Conservation (phyloP, 2,888 invertebrate genomes). For the Phengaris alcon region DNA sequence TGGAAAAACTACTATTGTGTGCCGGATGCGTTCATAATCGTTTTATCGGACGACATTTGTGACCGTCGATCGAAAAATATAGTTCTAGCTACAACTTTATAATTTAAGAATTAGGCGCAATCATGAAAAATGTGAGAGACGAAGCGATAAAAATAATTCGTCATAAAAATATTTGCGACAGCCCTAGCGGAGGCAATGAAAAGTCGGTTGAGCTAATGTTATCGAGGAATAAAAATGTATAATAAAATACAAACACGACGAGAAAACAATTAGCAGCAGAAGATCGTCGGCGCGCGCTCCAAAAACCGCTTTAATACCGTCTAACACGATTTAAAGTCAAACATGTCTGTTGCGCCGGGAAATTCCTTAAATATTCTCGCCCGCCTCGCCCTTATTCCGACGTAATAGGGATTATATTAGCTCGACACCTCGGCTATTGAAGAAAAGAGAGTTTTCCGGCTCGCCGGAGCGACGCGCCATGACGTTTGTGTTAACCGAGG, state of each 20-base stretch:
- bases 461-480: constrained; percentile 65
- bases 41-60: constrained; percentile 4
- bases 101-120: constrained; percentile 9
- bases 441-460: constrained; percentile 79
- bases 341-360: constrained; percentile 50
- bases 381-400: constrained; percentile 47
- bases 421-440: constrained; percentile 58
- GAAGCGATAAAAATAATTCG: no score
- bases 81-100: constrained; percentile 24
- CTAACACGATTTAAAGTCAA: constrained; percentile 51
- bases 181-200: constrained; percentile 76
- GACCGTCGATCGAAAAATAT: constrained; percentile 10
- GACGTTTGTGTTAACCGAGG: constrained; percentile 78
- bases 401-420: constrained; percentile 49
- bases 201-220: constrained; percentile 80
- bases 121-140: not conserved
- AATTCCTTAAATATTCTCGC: constrained; percentile 72
- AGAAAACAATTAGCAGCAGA: constrained; percentile 77
- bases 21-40: constrained; percentile 25
- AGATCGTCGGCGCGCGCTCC: constrained; percentile 55
- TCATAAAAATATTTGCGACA: constrained; percentile 50
- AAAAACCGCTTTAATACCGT: constrained; percentile 41
- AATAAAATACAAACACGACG: constrained; percentile 79
- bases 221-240: constrained; percentile 80
- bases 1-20: constrained; percentile 23